Evolutionary conservation across 2,797 vertebrate species (phyloP).

Genomic region (Falco biarmicus): DNA sequence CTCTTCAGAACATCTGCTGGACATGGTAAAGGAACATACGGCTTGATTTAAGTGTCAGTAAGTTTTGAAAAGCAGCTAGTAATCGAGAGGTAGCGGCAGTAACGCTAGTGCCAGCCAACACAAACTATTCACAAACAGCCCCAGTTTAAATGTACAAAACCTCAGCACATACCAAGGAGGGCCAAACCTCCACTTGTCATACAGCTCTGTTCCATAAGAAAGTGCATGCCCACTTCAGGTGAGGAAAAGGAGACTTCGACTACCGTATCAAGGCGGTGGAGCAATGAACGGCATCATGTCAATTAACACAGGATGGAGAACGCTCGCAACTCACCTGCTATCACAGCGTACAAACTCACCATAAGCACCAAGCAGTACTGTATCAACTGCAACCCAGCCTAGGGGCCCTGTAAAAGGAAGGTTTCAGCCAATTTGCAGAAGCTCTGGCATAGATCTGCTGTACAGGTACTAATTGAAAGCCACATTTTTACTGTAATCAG

Average conservation of each 20-base stretch:
- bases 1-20: background rate
- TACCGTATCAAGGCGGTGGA: background rate
- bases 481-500: constrained; percentile 31
- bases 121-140: background rate
- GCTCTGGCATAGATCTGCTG: constrained; percentile 22
- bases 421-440: constrained; percentile 7
- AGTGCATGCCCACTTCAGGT: background rate
- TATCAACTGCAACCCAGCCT: background rate
- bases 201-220: background rate
- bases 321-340: background rate
- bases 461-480: constrained; percentile 24
- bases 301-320: background rate
- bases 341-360: background rate
- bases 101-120: constrained; percentile 20
- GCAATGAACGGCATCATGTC: background rate
- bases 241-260: background rate
- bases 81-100: constrained; percentile 51
- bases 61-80: constrained; percentile 41
- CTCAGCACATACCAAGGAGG: background rate
- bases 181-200: background rate
- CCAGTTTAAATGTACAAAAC: background rate
- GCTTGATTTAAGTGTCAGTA: background rate
- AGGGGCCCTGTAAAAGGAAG: background rate
- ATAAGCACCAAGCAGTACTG: constrained; percentile 35
- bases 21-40: background rate